Evolutionary conservation across 2,888 invertebrate species (phyloP).

Genomic region (Ditylenchus weischeri): DNA sequence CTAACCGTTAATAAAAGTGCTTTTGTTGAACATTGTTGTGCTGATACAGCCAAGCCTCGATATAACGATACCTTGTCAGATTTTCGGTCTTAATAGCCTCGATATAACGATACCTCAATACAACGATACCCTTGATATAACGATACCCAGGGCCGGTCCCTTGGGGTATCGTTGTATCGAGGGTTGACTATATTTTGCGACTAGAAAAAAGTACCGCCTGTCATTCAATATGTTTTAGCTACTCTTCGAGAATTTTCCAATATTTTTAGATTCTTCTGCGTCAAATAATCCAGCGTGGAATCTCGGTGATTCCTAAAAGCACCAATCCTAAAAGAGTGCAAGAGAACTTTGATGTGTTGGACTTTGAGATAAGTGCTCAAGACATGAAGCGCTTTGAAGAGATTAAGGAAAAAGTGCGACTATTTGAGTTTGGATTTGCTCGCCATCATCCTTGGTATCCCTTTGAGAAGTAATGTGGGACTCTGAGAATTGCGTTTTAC

Average conservation of each 20-base stretch:
- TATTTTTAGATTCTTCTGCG: constrained; percentile 32
- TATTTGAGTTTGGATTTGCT: constrained; percentile 12
- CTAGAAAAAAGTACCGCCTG: too few relatives aligned
- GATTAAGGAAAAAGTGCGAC: constrained; percentile 5
- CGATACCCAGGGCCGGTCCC: too few relatives aligned
- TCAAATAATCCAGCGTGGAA: constrained; percentile 33
- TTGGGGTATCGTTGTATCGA: too few relatives aligned
- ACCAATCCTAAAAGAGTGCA: constrained; percentile 21
- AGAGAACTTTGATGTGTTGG: constrained; percentile 30
- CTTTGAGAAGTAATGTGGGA: not conserved
- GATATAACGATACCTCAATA: too few relatives aligned
- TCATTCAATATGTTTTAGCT: not conserved
- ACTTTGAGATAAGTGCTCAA: constrained; percentile 40
- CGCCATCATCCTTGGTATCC: constrained; percentile 11
- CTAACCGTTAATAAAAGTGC: too few relatives aligned
- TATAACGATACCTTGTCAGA: too few relatives aligned
- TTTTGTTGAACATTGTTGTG: too few relatives aligned
- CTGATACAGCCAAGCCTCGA: too few relatives aligned
- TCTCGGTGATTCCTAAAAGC: constrained; percentile 36
- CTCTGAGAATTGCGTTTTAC: too few relatives aligned
- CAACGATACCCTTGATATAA: too few relatives aligned
- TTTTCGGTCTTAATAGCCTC: too few relatives aligned
- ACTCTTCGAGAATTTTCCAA: not conserved
- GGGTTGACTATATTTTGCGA: too few relatives aligned
- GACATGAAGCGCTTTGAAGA: constrained; percentile 17